phyloP scores from a whole-genome alignment of 2,888 invertebrate genomes.

The Drosophila kokeensis region DNA sequence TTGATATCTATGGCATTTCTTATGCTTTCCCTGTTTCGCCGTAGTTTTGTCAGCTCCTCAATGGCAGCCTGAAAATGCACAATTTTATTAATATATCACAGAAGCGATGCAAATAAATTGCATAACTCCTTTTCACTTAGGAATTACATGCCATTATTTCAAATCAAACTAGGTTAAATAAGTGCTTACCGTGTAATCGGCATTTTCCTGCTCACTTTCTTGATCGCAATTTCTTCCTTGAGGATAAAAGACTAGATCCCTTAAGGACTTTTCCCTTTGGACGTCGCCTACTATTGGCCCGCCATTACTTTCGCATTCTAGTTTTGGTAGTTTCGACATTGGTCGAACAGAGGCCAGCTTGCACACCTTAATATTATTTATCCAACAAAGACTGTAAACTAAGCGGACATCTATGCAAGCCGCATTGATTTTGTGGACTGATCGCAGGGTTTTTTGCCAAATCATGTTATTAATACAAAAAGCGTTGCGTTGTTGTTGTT shows the following conservation, averaged over 20 bases:
- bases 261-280: conserved; percentile 34
- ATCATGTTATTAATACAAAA: conserved; percentile 40
- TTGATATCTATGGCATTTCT: conserved; percentile 84
- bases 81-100: neutral
- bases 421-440: conserved; percentile 40
- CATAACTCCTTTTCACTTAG: neutral
- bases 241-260: conserved; percentile 60
- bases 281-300: neutral
- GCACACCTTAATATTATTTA: conserved; percentile 19
- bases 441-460: conserved; percentile 29
- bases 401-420: conserved; percentile 23
- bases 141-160: neutral
- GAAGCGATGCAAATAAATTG: neutral
- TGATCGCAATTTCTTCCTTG: conserved; percentile 16
- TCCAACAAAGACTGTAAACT: conserved; percentile 10
- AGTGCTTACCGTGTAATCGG: neutral
- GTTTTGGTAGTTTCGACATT: neutral
- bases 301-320: neutral
- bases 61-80: conserved; percentile 88
- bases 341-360: conserved; percentile 4
- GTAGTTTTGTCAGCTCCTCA: conserved; percentile 88
- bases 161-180: neutral
- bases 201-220: conserved; percentile 38
- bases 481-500: neutral
- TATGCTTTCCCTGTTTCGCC: conserved; percentile 89